Percentiles rank a stretch among this genome's conserved stretches.
These are phyloP conservation scores for Masnerella sp. DNA, from an alignment of 2,888 invertebrate species.

Conservation along the genomic window DNA sequence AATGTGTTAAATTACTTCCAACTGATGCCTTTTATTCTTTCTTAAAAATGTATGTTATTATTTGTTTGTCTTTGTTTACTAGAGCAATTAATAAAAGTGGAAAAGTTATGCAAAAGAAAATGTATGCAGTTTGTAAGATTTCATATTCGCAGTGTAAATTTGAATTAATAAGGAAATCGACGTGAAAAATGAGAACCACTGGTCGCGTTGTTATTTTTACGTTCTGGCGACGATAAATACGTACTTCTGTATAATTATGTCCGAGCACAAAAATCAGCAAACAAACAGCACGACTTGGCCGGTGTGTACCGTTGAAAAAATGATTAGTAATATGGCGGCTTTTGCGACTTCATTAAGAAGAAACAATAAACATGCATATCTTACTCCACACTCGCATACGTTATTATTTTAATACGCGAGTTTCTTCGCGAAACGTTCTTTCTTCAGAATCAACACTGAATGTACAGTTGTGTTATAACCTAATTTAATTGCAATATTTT, in stretches of 20 bases:
- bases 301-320: slow-evolving; percentile 44
- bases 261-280: slow-evolving; percentile 44
- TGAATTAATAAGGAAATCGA: slow-evolving; percentile 15
- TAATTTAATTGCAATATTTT: not conserved
- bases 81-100: too few relatives aligned
- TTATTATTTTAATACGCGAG: slow-evolving; percentile 31
- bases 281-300: slow-evolving; percentile 29
- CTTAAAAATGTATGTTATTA: too few relatives aligned
- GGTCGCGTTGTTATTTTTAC: slow-evolving; percentile 38
- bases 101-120: too few relatives aligned
- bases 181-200: slow-evolving; percentile 33
- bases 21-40: too few relatives aligned
- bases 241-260: slow-evolving; percentile 49
- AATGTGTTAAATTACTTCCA: too few relatives aligned
- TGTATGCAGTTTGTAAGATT: too few relatives aligned
- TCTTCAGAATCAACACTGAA: slow-evolving; percentile 11
- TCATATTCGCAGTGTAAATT: too few relatives aligned
- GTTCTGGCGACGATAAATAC: slow-evolving; percentile 41
- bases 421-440: slow-evolving; percentile 11
- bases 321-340: slow-evolving; percentile 28
- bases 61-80: too few relatives aligned
- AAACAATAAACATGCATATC: slow-evolving; percentile 45
- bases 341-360: slow-evolving; percentile 46
- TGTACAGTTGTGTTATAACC: not conserved
- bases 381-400: slow-evolving; percentile 22